Evolutionary conservation across 2,113 vertebrate species (phyloP).

Genomic region (Bucco capensis): DNA sequence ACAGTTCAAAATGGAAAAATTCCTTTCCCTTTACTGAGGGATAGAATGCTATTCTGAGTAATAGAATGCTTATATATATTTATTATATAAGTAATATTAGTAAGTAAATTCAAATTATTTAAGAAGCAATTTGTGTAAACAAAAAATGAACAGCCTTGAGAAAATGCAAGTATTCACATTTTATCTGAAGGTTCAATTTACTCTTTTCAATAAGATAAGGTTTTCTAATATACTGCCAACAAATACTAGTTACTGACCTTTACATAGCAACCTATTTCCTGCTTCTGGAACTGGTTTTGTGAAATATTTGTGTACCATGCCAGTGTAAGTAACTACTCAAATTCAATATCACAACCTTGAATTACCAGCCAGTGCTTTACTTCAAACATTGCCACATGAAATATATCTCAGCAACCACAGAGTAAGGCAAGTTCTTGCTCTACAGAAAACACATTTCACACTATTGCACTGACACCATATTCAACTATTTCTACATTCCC

Average conservation of each 20-base stretch:
- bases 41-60: not conserved
- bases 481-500: not conserved
- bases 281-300: constrained; percentile 34
- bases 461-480: not conserved
- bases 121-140: not conserved
- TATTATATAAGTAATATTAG: not conserved
- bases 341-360: constrained; percentile 23
- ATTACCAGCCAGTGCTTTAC: not conserved
- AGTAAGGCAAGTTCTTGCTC: not conserved
- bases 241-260: constrained; percentile 27
- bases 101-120: not conserved
- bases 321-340: not conserved
- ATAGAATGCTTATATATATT: too few species aligned
- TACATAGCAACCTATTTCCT: not conserved
- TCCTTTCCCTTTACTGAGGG: not conserved
- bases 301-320: constrained; percentile 13
- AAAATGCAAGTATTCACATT: not conserved
- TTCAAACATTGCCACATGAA: not conserved
- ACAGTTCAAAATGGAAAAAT: not conserved
- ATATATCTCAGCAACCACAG: not conserved
- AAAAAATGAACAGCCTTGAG: not conserved
- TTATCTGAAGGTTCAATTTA: not conserved
- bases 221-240: constrained; percentile 12
- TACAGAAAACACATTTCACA: not conserved
- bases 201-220: constrained; percentile 2